These are phyloP conservation scores for Megaceryle alcyon DNA, from an alignment of 2,797 vertebrate genomes.

Conservation along the genomic window DNA sequence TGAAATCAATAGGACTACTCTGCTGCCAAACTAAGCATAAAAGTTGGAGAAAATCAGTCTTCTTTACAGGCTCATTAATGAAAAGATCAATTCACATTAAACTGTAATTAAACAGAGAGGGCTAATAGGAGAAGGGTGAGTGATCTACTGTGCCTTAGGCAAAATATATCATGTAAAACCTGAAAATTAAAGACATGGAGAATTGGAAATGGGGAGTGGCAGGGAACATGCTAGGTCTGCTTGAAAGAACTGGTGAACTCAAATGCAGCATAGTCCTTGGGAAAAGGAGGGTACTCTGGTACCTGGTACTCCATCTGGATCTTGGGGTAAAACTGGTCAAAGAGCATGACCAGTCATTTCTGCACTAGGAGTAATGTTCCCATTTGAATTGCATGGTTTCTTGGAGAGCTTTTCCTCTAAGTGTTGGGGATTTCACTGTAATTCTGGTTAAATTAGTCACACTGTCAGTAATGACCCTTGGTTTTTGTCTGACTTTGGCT, in stretches of 20 bases:
- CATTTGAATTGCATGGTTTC: background rate
- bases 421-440: background rate
- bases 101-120: slow-evolving; percentile 73
- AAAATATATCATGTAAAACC: background rate
- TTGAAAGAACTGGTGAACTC: background rate
- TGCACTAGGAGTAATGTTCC: background rate
- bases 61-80: slow-evolving; percentile 72
- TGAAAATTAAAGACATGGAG: background rate
- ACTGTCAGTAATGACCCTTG: background rate
- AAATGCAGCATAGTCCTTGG: background rate
- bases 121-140: slow-evolving; percentile 24
- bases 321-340: background rate
- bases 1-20: slow-evolving; percentile 65
- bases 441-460: background rate
- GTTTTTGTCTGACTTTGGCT: background rate
- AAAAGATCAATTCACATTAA: slow-evolving; percentile 75
- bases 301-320: background rate
- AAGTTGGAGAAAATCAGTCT: slow-evolving; percentile 68
- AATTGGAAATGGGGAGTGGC: background rate
- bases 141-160: background rate
- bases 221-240: background rate
- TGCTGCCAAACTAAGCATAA: slow-evolving; percentile 62
- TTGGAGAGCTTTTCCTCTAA: background rate
- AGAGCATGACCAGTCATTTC: background rate
- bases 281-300: background rate